Conservation (phyloP, 2,888 invertebrate genomes). For the Tillus elongatus region DNA sequence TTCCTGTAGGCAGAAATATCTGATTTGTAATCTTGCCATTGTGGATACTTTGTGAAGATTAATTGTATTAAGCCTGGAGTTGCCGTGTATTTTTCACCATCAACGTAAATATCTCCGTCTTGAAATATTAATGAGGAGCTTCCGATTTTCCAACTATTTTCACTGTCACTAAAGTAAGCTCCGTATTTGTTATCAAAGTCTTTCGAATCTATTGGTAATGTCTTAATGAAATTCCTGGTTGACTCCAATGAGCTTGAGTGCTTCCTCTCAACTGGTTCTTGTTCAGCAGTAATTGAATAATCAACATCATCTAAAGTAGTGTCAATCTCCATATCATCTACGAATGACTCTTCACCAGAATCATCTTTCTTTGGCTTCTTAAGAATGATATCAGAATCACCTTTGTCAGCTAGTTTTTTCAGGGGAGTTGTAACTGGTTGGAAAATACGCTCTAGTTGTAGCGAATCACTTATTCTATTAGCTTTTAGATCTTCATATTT, state of each 20-base stretch:
- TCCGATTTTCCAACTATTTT: constrained; percentile 3
- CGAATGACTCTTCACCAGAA: background rate
- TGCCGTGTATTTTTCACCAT: background rate
- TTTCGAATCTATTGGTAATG: background rate
- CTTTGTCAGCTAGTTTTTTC: background rate
- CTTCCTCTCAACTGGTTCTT: too few relatives aligned
- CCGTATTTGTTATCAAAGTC: constrained; percentile 1
- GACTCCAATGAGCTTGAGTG: too few relatives aligned
- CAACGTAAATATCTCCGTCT: background rate
- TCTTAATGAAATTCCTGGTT: too few relatives aligned
- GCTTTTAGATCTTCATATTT: constrained; percentile 8
- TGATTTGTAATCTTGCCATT: background rate
- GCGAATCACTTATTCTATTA: background rate
- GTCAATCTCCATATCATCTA: background rate
- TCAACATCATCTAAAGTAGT: too few relatives aligned
- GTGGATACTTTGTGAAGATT: background rate
- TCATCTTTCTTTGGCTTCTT: background rate
- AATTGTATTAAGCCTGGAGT: background rate
- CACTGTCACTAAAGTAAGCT: background rate
- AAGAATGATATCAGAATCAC: background rate
- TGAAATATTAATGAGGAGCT: background rate
- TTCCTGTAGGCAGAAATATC: constrained; percentile 1
- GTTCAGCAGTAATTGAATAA: too few relatives aligned
- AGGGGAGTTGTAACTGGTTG: constrained; percentile 1
- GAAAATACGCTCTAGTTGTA: background rate